phyloP scores from a whole-genome alignment of 1,140 invertebrate genomes.

The Stenopsyche tienmushanensis region DNA sequence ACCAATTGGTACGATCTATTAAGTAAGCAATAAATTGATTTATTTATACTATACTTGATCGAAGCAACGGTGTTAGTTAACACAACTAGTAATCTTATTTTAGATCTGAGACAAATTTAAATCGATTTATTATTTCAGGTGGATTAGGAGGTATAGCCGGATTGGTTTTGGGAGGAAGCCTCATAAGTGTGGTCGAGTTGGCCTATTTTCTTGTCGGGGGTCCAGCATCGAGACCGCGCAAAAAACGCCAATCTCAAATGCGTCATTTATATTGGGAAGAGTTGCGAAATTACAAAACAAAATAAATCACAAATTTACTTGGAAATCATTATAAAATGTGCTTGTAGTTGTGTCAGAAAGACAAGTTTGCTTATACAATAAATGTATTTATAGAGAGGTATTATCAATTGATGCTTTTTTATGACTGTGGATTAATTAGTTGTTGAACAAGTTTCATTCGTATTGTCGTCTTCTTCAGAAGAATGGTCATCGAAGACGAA shows the following conservation, averaged over 20 bases:
- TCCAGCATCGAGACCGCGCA: slow-evolving; percentile 33
- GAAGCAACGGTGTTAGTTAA: too few species aligned
- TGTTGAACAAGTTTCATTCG: too few species aligned
- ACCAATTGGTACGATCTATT: slow-evolving; percentile 56
- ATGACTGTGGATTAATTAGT: too few species aligned
- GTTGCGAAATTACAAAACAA: slow-evolving; percentile 18
- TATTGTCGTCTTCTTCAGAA: too few species aligned
- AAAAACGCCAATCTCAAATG: slow-evolving; percentile 1
- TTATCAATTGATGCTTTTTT: too few species aligned
- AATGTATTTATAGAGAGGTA: too few species aligned
- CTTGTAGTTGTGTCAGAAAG: too few species aligned
- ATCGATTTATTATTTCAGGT: slow-evolving; percentile 48
- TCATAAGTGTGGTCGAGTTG: slow-evolving; percentile 60
- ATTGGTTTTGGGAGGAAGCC: slow-evolving; percentile 62
- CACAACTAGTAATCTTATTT: too few species aligned
- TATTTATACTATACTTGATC: not conserved
- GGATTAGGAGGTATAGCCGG: slow-evolving; percentile 63
- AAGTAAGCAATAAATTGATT: slow-evolving; percentile 45
- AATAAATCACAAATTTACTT: too few species aligned
- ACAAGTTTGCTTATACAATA: too few species aligned
- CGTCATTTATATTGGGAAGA: slow-evolving; percentile 36
- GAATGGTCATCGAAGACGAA: too few species aligned
- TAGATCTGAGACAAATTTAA: not conserved
- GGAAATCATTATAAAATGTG: too few species aligned
- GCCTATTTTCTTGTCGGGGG: slow-evolving; percentile 56